Conservation (phyloP, 2,888 invertebrate genomes). For the Drosophila rellima region DNA sequence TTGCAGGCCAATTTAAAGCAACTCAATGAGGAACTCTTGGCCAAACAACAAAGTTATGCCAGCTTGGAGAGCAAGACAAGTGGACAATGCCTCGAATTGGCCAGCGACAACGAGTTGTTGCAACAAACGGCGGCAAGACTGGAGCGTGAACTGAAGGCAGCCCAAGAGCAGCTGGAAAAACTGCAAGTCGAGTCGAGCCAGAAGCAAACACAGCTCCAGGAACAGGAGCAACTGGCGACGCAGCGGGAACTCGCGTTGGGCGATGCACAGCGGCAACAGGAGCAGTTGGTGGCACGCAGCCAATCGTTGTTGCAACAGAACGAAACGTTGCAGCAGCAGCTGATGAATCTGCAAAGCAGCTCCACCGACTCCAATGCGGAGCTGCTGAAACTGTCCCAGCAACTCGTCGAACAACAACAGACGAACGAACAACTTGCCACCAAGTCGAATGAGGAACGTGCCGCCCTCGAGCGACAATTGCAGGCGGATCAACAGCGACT, state of each 20-base stretch:
- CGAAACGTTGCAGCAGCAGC: slow-evolving; percentile 88
- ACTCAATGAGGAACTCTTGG: slow-evolving; percentile 81
- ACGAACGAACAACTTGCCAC: slow-evolving; percentile 87
- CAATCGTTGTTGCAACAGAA: slow-evolving; percentile 87
- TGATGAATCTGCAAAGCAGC: slow-evolving; percentile 87
- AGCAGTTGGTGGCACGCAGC: slow-evolving; percentile 87
- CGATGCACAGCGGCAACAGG: slow-evolving; percentile 87
- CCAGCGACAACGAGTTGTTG: slow-evolving; percentile 72
- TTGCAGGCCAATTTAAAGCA: slow-evolving; percentile 60
- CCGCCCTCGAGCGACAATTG: slow-evolving; percentile 66
- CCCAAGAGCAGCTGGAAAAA: slow-evolving; percentile 74
- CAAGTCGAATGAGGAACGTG: slow-evolving; percentile 83
- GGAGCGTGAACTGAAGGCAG: slow-evolving; percentile 81
- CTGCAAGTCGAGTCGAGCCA: slow-evolving; percentile 85
- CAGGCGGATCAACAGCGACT: slow-evolving; percentile 73
- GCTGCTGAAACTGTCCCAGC: slow-evolving; percentile 87
- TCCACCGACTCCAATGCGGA: slow-evolving; percentile 88
- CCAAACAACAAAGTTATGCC: slow-evolving; percentile 64
- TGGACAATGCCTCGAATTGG: slow-evolving; percentile 60
- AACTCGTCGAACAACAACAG: slow-evolving; percentile 87
- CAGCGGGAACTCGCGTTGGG: slow-evolving; percentile 87
- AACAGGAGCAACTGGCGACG: slow-evolving; percentile 84
- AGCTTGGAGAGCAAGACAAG: slow-evolving; percentile 53
- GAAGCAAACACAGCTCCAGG: slow-evolving; percentile 61
- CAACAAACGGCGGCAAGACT: slow-evolving; percentile 60